Base-by-base conservation (phyloP, 2,888 invertebrate genomes). In the Aphrophora alni region DNA sequence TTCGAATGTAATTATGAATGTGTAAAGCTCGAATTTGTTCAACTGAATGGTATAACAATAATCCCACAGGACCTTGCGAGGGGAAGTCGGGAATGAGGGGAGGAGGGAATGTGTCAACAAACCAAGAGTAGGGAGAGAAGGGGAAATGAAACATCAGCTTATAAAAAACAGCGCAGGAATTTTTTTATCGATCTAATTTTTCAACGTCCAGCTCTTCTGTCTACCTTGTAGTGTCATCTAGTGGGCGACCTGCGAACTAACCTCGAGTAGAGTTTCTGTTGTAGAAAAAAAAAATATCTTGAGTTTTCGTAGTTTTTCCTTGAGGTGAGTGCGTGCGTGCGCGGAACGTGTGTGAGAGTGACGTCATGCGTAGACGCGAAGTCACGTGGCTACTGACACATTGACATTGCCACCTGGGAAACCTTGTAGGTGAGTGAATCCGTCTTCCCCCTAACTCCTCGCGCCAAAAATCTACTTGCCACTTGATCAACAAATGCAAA, bases 161-260 rank as follows among this genome's bases (percentile, higher is more conserved):
- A 85, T 85, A 85, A 85, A 86, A 86, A 85, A 85, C 85, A 85
- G 86, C 86, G 85, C 86, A 85, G 85, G 86, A 86, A 85, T 86
- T 86, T 86, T 86, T 86, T 86, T 85, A 86, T 86, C 85, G 86
- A 86, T 86, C 85, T 84, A 83, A 83, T 85, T 83, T 83, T 82
- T 82, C 82, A 26, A 77, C 77, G 75, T 71, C 33, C 38, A 78
- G 74, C 77, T 73, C 81, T 70, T 73, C 72, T 44, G 72, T 51
- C 80, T 75, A 80, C 68, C 69, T 75, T 59, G 80, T 80, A 76
- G 80, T 76, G 80, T 44, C 72, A 80, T 76, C 80, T 80, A 28
- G 33, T 76, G 80, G 76, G 27, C 80, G 80, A 44, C 70, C 51
- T 72, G 72, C 80, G 80, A 80, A 80, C 80, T 76, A 79, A 74